phyloP scores from a whole-genome alignment of 2,797 vertebrate species.

The Pipistrellus kuhlii region DNA sequence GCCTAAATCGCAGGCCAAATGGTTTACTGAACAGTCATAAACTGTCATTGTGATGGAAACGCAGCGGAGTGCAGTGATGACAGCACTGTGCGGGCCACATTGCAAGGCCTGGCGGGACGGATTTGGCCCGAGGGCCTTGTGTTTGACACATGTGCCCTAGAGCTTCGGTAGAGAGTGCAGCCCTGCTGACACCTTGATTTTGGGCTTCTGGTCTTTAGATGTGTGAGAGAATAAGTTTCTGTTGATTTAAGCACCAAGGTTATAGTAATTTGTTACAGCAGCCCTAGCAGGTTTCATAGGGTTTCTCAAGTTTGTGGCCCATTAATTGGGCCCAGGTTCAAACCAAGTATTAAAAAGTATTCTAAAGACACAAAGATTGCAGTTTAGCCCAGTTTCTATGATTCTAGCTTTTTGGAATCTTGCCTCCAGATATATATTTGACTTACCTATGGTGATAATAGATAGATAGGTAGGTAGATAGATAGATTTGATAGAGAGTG shows the following conservation, averaged over 20 bases:
- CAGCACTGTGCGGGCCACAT: too few species aligned
- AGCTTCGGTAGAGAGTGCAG: background rate
- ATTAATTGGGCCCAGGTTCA: background rate
- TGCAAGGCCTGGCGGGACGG: too few species aligned
- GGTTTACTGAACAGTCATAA: too few species aligned
- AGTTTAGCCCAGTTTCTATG: background rate
- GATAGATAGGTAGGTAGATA: too few species aligned
- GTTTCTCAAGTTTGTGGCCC: background rate
- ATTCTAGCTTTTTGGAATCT: background rate
- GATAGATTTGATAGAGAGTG: background rate
- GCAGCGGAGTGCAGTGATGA: too few species aligned
- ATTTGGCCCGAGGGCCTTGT: too few species aligned
- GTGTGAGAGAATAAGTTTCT: background rate
- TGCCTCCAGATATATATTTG: background rate
- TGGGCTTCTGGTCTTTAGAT: background rate
- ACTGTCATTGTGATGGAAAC: too few species aligned
- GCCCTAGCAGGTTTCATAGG: background rate
- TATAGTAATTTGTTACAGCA: background rate
- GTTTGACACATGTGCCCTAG: too few species aligned
- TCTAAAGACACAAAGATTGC: background rate
- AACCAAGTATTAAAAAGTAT: background rate
- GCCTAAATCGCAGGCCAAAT: too few species aligned
- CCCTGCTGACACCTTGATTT: background rate
- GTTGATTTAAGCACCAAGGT: background rate
- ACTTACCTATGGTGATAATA: background rate